Evolutionary conservation across 2,113 vertebrate species (phyloP).

Genomic region (Pterocles orientalis): DNA sequence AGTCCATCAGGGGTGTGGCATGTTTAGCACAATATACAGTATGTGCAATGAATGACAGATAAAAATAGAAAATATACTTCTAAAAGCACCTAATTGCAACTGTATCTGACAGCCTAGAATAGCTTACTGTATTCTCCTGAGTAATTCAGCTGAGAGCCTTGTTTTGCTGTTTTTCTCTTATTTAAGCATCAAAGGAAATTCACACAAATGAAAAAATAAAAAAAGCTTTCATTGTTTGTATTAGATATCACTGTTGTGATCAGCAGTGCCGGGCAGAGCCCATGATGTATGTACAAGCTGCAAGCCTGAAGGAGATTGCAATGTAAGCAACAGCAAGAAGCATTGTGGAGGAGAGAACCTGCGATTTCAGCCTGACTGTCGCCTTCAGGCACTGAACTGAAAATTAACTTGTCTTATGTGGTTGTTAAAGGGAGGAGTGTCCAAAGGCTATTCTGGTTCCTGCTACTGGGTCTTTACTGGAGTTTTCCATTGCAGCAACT

Average conservation of each 20-base stretch:
- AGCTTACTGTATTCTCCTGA: not conserved
- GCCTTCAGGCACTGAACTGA: not conserved
- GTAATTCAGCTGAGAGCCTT: not conserved
- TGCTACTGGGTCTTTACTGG: not conserved
- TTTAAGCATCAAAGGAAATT: constrained; percentile 14
- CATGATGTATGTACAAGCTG: not conserved
- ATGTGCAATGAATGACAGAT: constrained; percentile 11
- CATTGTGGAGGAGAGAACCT: not conserved
- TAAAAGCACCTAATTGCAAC: constrained; percentile 42
- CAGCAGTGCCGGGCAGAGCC: not conserved
- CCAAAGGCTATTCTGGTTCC: not conserved
- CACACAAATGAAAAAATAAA: not conserved
- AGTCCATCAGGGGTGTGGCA: not conserved
- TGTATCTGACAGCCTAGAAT: not conserved
- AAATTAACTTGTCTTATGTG: not conserved
- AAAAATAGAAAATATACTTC: constrained; percentile 20
- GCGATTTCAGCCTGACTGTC: not conserved
- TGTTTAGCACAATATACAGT: not conserved
- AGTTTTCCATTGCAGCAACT: not conserved
- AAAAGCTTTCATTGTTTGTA: not conserved
- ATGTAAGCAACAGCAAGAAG: not conserved
- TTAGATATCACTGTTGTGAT: not conserved
- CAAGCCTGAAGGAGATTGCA: not conserved
- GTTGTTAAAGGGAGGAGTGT: not conserved
- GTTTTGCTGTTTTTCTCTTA: not conserved